These are phyloP conservation scores for Tetraodon nigroviridis DNA, from an alignment of 2,113 vertebrate species.

Conservation along the genomic window DNA sequence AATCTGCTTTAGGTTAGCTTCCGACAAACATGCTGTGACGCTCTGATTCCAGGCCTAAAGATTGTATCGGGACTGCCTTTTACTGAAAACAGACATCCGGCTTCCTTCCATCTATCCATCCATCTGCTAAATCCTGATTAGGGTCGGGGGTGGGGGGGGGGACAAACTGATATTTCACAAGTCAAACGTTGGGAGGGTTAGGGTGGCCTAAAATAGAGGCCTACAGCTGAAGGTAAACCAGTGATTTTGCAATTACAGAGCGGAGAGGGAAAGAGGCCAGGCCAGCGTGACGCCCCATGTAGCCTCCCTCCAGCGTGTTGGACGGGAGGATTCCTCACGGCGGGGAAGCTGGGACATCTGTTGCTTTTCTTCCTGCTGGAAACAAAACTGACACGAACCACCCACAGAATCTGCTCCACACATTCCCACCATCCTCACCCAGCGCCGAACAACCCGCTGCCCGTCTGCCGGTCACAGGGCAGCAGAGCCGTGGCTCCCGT, in stretches of 20 bases:
- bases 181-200: no score
- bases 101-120: no score
- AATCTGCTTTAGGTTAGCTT: no score
- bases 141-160: no score
- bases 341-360: conserved; percentile 52
- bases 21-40: no score
- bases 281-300: neutral
- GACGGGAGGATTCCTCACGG: conserved; percentile 33
- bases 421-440: conserved; percentile 10
- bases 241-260: conserved; percentile 1
- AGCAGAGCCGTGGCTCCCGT: conserved; percentile 50
- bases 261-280: neutral
- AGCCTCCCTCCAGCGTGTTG: conserved; percentile 4
- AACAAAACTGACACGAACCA: conserved; percentile 21
- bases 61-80: no score
- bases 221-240: conserved; percentile 9
- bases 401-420: conserved; percentile 38
- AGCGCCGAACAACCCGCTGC: conserved; percentile 21
- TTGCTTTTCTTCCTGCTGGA: conserved; percentile 40
- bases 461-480: conserved; percentile 29
- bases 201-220: neutral
- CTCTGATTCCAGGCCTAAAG: no score
- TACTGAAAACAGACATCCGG: no score
- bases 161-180: no score
- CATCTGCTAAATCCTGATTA: no score